Evolutionary conservation across 2,797 vertebrate species (phyloP), one percentile per base, ranked within the genome.

Genomic region (Cynodonichthys magdalenae): DNA sequence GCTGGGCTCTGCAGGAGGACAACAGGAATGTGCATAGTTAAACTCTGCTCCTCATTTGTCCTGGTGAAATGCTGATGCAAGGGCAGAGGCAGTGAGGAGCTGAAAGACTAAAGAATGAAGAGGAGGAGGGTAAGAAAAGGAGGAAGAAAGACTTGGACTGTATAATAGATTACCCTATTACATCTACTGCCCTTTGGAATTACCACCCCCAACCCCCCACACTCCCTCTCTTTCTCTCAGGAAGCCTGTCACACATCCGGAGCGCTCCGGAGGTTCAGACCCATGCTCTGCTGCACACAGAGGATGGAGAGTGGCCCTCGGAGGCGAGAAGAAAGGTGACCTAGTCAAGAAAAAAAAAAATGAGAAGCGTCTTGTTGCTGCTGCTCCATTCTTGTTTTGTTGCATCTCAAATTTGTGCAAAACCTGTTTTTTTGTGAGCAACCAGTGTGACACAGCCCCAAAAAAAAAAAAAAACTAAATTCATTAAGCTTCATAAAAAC

Each of bases 151-250:
- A 85, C 72, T 80, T 73, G 77, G 80, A 69, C 83, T 81, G 84
- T 91, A 86, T 93, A 92, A 94, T 90, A 92, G 89, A 94, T 92
- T 88, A 93, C 88, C 89, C 92, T 90, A 92, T 92, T 93, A 93
- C 90, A 83, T 83, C 80, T 72, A 72, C 87, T 92, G 89, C 87
- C 90, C 90, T 92, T 92, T 75, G 69, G 82, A 86, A 85, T 88
- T 80, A 79, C 81, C n/a, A n/a, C n/a, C n/a, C n/a, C n/a, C n/a
- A n/a, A n/a, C n/a, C n/a, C n/a, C n/a, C n/a, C n/a, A n/a, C n/a
- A n/a, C n/a, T n/a, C 83, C 77, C 77, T 15, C n/a, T 46, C 55
- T 20, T 18, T 79, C 81, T 81, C 80, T 63, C 5, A n/a, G 67
- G 83, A 75, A 75, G 83, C 80, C 79, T 87, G 86, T 83, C 86